Evolutionary conservation across 1,140 invertebrate species (phyloP).

Genomic region (Drosophila neocordata): DNA sequence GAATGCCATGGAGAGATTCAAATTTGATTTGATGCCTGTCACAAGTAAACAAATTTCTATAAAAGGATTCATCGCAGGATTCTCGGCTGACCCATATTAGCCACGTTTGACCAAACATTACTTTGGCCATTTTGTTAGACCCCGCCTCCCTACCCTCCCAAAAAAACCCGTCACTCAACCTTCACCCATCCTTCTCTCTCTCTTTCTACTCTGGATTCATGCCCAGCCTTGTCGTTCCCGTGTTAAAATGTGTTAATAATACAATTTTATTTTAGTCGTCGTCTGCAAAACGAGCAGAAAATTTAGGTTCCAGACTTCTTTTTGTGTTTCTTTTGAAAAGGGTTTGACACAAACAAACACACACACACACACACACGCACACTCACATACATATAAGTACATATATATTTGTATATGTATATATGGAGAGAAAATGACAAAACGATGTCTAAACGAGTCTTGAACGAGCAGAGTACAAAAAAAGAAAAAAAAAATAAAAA

Average conservation of each 20-base stretch:
- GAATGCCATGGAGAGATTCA: constrained; percentile 12
- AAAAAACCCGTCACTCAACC: too few species aligned
- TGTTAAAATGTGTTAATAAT: constrained; percentile 74
- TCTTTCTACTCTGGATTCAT: not conserved
- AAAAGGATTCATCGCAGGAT: constrained; percentile 40
- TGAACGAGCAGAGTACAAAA: constrained; percentile 56
- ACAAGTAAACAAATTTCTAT: constrained; percentile 68
- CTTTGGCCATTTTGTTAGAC: constrained; percentile 42
- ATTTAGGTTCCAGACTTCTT: constrained; percentile 50
- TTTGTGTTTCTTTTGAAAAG: constrained; percentile 65
- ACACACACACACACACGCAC: constrained; percentile 6
- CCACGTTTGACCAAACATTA: constrained; percentile 72
- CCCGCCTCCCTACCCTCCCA: not conserved
- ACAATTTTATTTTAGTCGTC: constrained; percentile 68
- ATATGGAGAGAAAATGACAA: constrained; percentile 57
- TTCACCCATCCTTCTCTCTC: not conserved
- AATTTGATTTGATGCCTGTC: constrained; percentile 16
- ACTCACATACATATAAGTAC: not conserved
- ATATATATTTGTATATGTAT: not conserved
- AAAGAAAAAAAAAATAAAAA: constrained; percentile 43
- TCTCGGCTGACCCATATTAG: constrained; percentile 49
- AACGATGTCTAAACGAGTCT: constrained; percentile 76
- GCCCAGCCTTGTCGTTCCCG: not conserved
- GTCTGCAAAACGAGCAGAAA: constrained; percentile 32
- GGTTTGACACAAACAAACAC: constrained; percentile 59